Evolutionary conservation across 2,113 vertebrate species (phyloP).

Genomic region (Melanotaenia duboulayi): DNA sequence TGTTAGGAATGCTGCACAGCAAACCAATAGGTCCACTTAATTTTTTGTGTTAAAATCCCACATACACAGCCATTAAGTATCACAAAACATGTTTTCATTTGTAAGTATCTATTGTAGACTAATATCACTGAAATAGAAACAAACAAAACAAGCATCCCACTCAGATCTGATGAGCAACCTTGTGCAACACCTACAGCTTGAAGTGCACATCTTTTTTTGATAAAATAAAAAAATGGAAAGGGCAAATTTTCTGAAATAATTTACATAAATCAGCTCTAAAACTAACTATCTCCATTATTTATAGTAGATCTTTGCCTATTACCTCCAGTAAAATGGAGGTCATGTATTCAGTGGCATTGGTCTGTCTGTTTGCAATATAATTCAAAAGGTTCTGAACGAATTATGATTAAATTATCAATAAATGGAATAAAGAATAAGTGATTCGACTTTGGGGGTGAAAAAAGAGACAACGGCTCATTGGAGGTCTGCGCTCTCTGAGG

Average conservation of each 20-base stretch:
- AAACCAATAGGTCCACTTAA: neutral
- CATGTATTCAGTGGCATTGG: too few relatives aligned
- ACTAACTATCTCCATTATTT: neutral
- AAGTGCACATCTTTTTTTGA: neutral
- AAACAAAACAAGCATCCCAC: constrained; percentile 38
- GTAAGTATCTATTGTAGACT: constrained; percentile 1
- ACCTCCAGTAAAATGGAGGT: too few relatives aligned
- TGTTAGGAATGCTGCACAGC: neutral
- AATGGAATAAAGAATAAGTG: too few relatives aligned
- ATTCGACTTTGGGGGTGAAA: too few relatives aligned
- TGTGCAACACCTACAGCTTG: constrained; percentile 20
- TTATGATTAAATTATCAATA: too few relatives aligned
- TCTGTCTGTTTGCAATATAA: too few relatives aligned
- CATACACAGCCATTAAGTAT: neutral
- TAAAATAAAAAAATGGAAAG: neutral
- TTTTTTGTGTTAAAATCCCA: neutral
- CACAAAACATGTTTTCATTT: constrained; percentile 7
- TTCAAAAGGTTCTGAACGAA: too few relatives aligned
- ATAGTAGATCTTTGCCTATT: neutral
- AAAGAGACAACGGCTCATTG: too few relatives aligned
- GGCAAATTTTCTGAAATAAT: neutral
- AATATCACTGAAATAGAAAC: constrained; percentile 20
- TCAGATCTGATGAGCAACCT: constrained; percentile 26
- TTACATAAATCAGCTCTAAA: neutral
- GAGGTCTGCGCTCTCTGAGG: too few relatives aligned